These are phyloP conservation scores for Holothuria leucospilota DNA, from an alignment of 53 echinoderm and acorn worm species.

Conservation along the genomic window DNA sequence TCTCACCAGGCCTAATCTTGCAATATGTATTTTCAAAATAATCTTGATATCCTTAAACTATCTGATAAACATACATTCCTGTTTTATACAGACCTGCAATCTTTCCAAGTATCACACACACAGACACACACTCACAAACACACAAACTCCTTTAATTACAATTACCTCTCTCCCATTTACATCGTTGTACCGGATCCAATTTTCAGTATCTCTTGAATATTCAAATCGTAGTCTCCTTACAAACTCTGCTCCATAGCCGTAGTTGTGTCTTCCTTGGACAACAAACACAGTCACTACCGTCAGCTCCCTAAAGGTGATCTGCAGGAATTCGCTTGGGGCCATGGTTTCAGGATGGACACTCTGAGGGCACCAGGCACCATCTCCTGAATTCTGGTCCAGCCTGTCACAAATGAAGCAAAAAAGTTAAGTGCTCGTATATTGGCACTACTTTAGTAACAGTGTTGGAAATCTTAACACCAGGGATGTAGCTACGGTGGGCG, in stretches of 20 bases:
- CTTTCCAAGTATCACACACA: background rate
- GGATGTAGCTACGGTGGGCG: no score
- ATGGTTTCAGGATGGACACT: conserved; percentile 65
- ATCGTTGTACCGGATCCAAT: conserved; percentile 70
- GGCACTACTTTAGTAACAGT: no score
- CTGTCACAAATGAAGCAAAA: conserved; percentile 9
- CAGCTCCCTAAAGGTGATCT: conserved; percentile 80
- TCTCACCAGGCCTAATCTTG: no score
- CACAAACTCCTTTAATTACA: background rate
- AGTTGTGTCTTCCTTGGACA: conserved; percentile 85
- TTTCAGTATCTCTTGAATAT: conserved; percentile 69
- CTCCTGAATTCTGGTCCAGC: conserved; percentile 64
- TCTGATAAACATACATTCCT: no score
- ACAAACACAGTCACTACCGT: conserved; percentile 81
- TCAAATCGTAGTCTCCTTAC: conserved; percentile 75
- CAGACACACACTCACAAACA: background rate
- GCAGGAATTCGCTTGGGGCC: conserved; percentile 82
- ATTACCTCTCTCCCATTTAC: conserved; percentile 63
- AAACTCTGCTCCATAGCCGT: conserved; percentile 75
- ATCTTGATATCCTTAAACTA: no score
- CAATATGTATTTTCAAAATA: no score
- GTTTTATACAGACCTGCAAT: no score
- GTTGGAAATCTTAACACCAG: no score
- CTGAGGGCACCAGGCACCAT: conserved; percentile 93
- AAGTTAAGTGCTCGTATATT: no score